Conservation (phyloP, 2,888 invertebrate genomes). For the Coronaproctus castanopsis region DNA sequence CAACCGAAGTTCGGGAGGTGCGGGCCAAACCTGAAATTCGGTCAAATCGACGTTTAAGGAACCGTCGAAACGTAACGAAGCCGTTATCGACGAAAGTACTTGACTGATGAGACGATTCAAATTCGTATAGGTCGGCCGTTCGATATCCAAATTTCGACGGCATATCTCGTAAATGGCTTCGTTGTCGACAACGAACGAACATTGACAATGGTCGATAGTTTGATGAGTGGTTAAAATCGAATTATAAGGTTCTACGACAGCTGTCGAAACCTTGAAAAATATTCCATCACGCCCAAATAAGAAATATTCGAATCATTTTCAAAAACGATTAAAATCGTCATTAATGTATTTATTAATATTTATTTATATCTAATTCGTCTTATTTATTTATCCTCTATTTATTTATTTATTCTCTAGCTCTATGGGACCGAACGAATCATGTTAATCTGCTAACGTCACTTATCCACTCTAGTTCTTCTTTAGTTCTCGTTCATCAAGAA, state of each 20-base stretch:
- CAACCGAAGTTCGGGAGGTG: too few species aligned
- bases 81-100: slow-evolving; percentile 80
- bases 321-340: too few species aligned
- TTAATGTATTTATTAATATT: too few species aligned
- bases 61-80: slow-evolving; percentile 78
- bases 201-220: slow-evolving; percentile 39
- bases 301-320: not conserved
- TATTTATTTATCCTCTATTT: too few species aligned
- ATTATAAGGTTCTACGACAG: slow-evolving; percentile 38
- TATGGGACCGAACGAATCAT: too few species aligned
- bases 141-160: slow-evolving; percentile 82
- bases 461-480: too few species aligned
- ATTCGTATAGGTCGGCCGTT: slow-evolving; percentile 89
- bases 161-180: slow-evolving; percentile 59
- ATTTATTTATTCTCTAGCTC: too few species aligned
- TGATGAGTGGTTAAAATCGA: slow-evolving; percentile 38
- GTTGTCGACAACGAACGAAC: slow-evolving; percentile 38
- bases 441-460: too few species aligned
- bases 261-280: slow-evolving; percentile 36
- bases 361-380: too few species aligned
- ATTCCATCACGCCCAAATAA: too few species aligned
- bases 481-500: too few species aligned
- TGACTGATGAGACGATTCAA: slow-evolving; percentile 87
- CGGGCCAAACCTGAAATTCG: slow-evolving; percentile 55
- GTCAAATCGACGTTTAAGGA: slow-evolving; percentile 82